Conservation (phyloP, 2,113 vertebrate species). For the Lethenteron camtschaticum region DNA sequence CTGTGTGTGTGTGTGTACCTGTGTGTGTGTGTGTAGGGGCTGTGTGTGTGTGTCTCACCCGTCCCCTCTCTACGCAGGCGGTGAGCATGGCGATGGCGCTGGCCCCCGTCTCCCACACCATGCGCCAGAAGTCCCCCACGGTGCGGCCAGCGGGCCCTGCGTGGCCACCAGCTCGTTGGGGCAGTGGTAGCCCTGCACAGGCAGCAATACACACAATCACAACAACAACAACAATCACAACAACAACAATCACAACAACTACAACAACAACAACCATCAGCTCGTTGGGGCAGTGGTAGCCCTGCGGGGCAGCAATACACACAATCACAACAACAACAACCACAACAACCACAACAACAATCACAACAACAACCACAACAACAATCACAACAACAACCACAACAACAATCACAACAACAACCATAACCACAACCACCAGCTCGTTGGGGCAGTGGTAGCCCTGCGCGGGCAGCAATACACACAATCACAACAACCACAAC, state of each 20-base stretch:
- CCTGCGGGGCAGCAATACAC: conserved; percentile 21
- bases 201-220: neutral
- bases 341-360: too few species aligned
- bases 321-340: too few species aligned
- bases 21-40: too few species aligned
- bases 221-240: neutral
- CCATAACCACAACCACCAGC: conserved; percentile 36
- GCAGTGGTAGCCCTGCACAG: conserved; percentile 62
- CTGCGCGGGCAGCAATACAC: conserved; percentile 17
- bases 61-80: conserved; percentile 84
- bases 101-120: conserved; percentile 91
- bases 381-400: too few species aligned
- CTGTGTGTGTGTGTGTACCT: too few species aligned
- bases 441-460: conserved; percentile 94
- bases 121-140: conserved; percentile 94
- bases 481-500: too few species aligned
- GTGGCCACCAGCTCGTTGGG: conserved; percentile 97
- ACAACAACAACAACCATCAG: conserved; percentile 41
- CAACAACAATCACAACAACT: neutral
- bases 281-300: conserved; percentile 90
- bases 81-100: conserved; percentile 87
- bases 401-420: neutral
- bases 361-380: too few species aligned
- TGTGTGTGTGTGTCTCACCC: conserved; percentile 30
- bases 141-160: conserved; percentile 83